Evolutionary conservation across 2,888 invertebrate species (phyloP), one percentile per base, ranked within the genome.

Genomic region (Physocephala rufipes): DNA sequence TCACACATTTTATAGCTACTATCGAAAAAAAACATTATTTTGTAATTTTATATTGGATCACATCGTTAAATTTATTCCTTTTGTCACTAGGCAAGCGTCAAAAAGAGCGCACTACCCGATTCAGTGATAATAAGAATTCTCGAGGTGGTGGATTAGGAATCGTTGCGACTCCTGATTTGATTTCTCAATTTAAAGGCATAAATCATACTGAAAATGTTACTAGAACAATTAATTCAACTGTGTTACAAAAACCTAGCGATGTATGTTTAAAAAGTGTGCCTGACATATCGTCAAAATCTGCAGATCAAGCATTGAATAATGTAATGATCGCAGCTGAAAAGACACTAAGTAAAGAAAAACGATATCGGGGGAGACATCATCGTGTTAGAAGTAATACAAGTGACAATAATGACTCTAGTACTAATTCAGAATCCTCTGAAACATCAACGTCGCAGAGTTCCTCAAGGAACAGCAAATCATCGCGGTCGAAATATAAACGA

Each of bases 121-220:
- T 86, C 68, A 86, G 85, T 76, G 86, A 86, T 75, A 84, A 83
- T 55, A 86, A 85, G 75, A 85, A 86, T 55, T 79, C 81, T 16
- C 79, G 77, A 77, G 71, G 64, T 64, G 36, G 36, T 7, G 36
- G 36, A 36, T 4, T 36, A 36, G 59, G 79, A 67, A 36, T 75
- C 15, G 70, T 75, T 21, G 62, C 74, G 51, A 73, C 62, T 72
- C 74, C 74, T 19, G 75, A 74, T 26, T 82, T 76, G 71, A 77
- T 82, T 0, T 75, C 76, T 30, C 81, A 83, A 66, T 55, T 77
- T 28, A 74, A 73, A 64, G 58, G 75, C 63, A 36, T 36, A 4
- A 70, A 28, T 53, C 63, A 70, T 45, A 28, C 58, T n/a, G 68
- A 68, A 51, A 68, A 51, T 16, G 61, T 51, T 36, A 51, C 51